These are phyloP conservation scores for Typhlichthys subterraneus DNA, from an alignment of 2,797 vertebrate genomes.

Conservation along the genomic window DNA sequence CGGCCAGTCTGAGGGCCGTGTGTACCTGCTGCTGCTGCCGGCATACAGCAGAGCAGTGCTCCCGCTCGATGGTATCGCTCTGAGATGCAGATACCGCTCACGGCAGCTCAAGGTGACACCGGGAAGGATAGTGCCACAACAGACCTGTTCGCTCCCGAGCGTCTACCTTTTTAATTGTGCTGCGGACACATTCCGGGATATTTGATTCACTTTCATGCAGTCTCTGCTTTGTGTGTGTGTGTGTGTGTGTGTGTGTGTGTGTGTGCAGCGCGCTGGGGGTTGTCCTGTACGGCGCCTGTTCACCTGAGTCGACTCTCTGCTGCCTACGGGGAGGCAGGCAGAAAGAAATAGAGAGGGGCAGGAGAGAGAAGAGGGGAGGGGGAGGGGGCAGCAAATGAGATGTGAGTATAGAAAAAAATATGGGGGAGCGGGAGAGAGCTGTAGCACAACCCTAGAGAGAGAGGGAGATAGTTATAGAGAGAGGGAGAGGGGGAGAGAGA, in stretches of 20 bases:
- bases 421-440: slow-evolving; percentile 55
- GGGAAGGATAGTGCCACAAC: slow-evolving; percentile 16
- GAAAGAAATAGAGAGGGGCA: slow-evolving; percentile 27
- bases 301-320: slow-evolving; percentile 19
- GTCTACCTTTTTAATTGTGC: slow-evolving; percentile 7
- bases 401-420: slow-evolving; percentile 62
- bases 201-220: slow-evolving; percentile 54
- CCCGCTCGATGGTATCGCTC: slow-evolving; percentile 16
- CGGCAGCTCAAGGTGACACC: slow-evolving; percentile 23
- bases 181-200: slow-evolving; percentile 32
- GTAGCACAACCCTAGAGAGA: slow-evolving; percentile 61
- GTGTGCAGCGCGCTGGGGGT: slow-evolving; percentile 38
- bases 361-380: slow-evolving; percentile 34
- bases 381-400: slow-evolving; percentile 61
- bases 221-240: neutral
- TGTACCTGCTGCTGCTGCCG: slow-evolving; percentile 51
- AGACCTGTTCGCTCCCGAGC: slow-evolving; percentile 16
- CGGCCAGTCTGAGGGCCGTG: slow-evolving; percentile 44
- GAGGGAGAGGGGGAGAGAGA: slow-evolving; percentile 30
- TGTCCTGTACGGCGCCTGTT: no score
- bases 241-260: neutral
- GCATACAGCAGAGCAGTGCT: slow-evolving; percentile 37
- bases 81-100: neutral
- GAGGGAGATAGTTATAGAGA: slow-evolving; percentile 13
- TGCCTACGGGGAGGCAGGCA: slow-evolving; percentile 52